Base-by-base conservation (phyloP, 2,113 vertebrate genomes). In the Spheniscus mendiculus region DNA sequence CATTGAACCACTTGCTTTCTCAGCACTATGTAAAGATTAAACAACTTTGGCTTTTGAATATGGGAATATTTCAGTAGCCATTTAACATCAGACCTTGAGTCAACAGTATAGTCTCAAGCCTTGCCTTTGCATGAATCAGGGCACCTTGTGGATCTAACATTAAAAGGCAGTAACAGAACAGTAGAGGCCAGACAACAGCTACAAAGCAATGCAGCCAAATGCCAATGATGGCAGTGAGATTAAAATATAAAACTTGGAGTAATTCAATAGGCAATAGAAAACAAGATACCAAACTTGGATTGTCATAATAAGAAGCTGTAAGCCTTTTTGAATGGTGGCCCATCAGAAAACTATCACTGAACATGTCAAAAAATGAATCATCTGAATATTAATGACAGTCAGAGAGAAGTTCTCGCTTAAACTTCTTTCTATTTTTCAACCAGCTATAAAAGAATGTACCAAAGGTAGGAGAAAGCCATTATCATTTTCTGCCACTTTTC, bases 391-490 rank as follows among this genome's bases (percentile, higher is more conserved):
- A 91, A 66, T 59, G 12, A 58, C n/a, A 85, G 55, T 52, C 59
- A 73, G 62, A 65, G 30, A 70, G 26, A 71, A 69, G 38, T 52
- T 76, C 56, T 71, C 6, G 2, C 45, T 91, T 72, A 42, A 83
- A 45, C 5, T 45, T 53, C 44, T 81, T 77, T 71, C 58, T 74
- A 16, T 40, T 91, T 94, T 93, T 76, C 81, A 91, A 40, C 5
- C 38, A 94, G 52, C 44, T 83, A 52, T 56, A 85, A 94, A 84
- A 84, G 52, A 93, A 82, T 10, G 61, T 36, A 81, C 55, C 26
- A 71, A 65, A 87, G 67, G 45, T 53, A 90, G 87, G 67, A 95
- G 67, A 96, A 70, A 84, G 59, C 55, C 69, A 89, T 93, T 93
- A 96, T 78, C 13, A 55, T 87, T 91, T 91, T 71, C 18, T 29